phyloP scores from a whole-genome alignment of 2,797 vertebrate genomes.

The Periparus ater region DNA sequence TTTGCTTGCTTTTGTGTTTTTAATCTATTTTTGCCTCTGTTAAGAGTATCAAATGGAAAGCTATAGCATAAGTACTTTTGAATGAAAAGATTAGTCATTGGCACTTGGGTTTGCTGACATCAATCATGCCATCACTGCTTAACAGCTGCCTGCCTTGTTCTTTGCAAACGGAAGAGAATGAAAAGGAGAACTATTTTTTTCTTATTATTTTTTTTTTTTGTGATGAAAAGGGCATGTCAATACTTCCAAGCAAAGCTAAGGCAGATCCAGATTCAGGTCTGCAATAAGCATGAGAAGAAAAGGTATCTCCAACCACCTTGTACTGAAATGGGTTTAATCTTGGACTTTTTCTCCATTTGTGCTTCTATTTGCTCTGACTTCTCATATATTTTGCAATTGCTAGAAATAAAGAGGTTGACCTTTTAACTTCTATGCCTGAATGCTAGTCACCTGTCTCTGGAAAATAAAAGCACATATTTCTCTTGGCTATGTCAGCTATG shows the following conservation, averaged over 20 bases:
- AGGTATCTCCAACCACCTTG: background rate
- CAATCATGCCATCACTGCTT: background rate
- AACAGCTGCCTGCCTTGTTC: background rate
- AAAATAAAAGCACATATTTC: background rate
- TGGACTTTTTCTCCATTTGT: background rate
- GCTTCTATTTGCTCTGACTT: background rate
- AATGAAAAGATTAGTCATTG: background rate
- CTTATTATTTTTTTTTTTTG: background rate
- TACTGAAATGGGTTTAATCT: background rate
- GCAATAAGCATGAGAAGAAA: background rate
- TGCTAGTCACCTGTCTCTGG: background rate
- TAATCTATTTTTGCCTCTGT: background rate
- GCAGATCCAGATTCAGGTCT: background rate
- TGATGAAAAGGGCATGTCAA: background rate
- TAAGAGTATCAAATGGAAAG: background rate
- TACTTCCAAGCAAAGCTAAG: background rate
- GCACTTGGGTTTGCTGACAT: background rate
- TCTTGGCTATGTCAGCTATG: background rate
- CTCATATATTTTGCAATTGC: background rate
- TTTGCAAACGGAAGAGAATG: background rate
- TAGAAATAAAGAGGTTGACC: background rate
- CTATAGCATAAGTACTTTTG: background rate
- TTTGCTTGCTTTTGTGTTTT: background rate
- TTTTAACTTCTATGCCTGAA: background rate
- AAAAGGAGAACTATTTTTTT: background rate